Conservation (phyloP, 2,888 invertebrate genomes). For the Labia minor region DNA sequence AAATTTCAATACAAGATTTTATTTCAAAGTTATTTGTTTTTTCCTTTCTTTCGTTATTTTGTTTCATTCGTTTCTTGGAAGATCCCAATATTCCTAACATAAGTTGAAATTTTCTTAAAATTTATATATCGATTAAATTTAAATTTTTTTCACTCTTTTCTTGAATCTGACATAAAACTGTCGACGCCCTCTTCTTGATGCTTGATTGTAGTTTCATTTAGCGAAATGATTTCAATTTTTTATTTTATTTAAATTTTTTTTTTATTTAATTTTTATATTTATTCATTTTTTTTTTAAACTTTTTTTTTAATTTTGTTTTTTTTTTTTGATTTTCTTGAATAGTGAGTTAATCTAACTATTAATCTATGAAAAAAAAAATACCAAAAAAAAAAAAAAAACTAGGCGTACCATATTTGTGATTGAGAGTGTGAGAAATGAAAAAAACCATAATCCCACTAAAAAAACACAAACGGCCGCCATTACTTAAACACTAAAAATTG, state of each 20-base stretch:
- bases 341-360: neutral
- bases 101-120: neutral
- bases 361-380: neutral
- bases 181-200: too few species aligned
- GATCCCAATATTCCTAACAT: slow-evolving; percentile 7
- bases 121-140: neutral
- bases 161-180: too few species aligned
- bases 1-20: slow-evolving; percentile 28
- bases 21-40: slow-evolving; percentile 27
- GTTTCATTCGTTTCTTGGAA: neutral
- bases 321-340: neutral
- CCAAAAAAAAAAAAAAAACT: neutral
- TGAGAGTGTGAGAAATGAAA: too few species aligned
- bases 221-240: neutral
- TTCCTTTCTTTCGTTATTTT: slow-evolving; percentile 24
- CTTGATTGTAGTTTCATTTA: too few species aligned
- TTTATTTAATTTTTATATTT: neutral
- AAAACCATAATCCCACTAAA: neutral
- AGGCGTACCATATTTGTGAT: neutral
- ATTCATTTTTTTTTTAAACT: neutral
- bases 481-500: slow-evolving; percentile 2
- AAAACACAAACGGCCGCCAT: neutral
- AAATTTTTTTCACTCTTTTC: neutral
- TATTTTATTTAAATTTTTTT: slow-evolving; percentile 14
- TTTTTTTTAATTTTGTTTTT: neutral